Conservation (phyloP, 2,113 vertebrate species). For the Pipa parva region DNA sequence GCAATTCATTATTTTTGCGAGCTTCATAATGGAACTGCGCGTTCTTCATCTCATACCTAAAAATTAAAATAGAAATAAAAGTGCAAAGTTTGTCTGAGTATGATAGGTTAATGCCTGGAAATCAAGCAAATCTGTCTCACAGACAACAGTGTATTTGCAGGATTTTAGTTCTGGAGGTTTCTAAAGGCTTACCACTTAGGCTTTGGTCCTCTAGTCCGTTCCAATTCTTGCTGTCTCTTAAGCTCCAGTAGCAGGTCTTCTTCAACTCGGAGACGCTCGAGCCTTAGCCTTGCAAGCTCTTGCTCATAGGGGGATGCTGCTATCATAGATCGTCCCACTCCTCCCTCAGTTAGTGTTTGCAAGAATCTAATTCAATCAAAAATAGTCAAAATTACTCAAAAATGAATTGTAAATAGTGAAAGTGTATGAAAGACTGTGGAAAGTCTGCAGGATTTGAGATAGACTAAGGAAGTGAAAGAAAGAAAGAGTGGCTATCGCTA, state of each 20-base stretch:
- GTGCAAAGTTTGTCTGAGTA: not conserved
- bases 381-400: not conserved
- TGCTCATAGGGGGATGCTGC: slow-evolving; percentile 36
- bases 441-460: too few relatives aligned
- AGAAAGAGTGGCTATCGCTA: too few relatives aligned
- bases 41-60: slow-evolving; percentile 24
- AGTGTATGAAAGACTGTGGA: too few relatives aligned
- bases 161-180: too few relatives aligned
- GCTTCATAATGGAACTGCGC: slow-evolving; percentile 39
- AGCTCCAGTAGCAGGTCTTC: slow-evolving; percentile 39
- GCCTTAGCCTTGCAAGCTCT: slow-evolving; percentile 26
- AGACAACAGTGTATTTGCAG: too few relatives aligned
- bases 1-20: slow-evolving; percentile 44
- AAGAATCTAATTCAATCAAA: slow-evolving; percentile 37
- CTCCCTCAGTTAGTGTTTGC: slow-evolving; percentile 20
- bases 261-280: slow-evolving; percentile 27
- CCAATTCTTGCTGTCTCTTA: slow-evolving; percentile 41
- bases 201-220: slow-evolving; percentile 32
- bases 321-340: not conserved
- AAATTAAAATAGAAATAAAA: not conserved
- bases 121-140: too few relatives aligned
- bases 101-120: too few relatives aligned
- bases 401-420: too few relatives aligned
- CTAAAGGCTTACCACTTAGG: slow-evolving; percentile 30
- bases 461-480: too few relatives aligned